Base-by-base conservation (phyloP, 1,140 invertebrate genomes). In the Chlorops oryzae region DNA sequence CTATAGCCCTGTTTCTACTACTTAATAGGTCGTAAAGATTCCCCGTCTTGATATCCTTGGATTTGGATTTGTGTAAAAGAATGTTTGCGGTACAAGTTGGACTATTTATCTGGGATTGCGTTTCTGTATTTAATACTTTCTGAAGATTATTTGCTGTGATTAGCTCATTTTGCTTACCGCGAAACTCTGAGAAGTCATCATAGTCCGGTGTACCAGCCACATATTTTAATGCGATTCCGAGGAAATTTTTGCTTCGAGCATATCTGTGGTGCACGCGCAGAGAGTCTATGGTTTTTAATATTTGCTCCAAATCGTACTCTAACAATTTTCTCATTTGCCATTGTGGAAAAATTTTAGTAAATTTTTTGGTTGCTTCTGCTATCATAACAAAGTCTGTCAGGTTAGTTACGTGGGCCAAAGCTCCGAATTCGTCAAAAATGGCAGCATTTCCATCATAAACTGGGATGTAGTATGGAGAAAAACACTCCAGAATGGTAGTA, bases 381-480 rank as follows among this genome's bases (percentile, higher is more conserved):
- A 47, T 22, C 25, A 24, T 35, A 3, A 22, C 23, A 35, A 9
- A 40, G 13, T 12, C 22, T n/a, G 28, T 34, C 28, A 46, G 22
- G 27, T 46, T 46, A 10, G 27, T 35, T 24, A 12, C 35, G 35
- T 46, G 44, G 10, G 20, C 9, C 7, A 34, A 9, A 12, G 17
- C 28, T 13, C 35, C 32, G 20, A 46, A 46, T 12, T 34, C 44
- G 12, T 32, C 6, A 25, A n/a, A 46, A 20, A 46, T 46, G 5
- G 27, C 18, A 9, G 21, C 44, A 12, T 46, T 20, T 17, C 5
- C 44, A 20, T 46, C 44, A 3, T 6, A 20, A 46, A 46, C 20
- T 6, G 25, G 28, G 10, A 58, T 56, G 24, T 58, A 56, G 5
- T 46, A 47, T 0, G 47, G 21, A 5, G 56, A 47, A 15, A 54